Evolutionary conservation across 1,140 invertebrate genomes (phyloP).

Genomic region (Micrasema minimum): DNA sequence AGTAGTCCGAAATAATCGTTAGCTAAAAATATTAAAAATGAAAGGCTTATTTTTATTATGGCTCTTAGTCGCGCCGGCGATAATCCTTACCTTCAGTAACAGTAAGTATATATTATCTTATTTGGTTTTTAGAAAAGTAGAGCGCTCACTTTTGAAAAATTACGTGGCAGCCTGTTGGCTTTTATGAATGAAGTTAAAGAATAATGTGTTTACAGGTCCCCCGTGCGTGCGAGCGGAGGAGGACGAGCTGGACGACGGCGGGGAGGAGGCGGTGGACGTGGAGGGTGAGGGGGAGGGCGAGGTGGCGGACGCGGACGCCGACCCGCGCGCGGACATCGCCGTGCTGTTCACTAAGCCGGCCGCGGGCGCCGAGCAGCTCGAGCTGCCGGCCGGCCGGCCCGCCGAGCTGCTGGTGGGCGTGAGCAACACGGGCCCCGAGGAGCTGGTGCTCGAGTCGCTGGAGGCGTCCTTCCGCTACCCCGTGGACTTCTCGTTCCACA

Average conservation of each 20-base stretch:
- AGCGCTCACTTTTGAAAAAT: conserved; percentile 36
- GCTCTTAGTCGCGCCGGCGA: conserved; percentile 65
- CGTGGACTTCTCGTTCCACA: conserved; percentile 97
- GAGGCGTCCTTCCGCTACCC: conserved; percentile 99
- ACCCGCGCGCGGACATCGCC: conserved; percentile 88
- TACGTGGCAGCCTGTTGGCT: conserved; percentile 50
- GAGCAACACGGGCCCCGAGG: conserved; percentile 90
- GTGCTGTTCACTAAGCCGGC: conserved; percentile 91
- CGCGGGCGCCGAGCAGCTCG: conserved; percentile 56
- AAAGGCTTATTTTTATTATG: conserved; percentile 66
- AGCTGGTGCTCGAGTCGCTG: conserved; percentile 91
- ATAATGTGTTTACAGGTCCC: conserved; percentile 54
- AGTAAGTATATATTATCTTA: conserved; percentile 60
- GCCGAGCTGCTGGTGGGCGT: conserved; percentile 98
- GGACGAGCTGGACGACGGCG: conserved; percentile 81
- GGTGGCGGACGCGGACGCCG: conserved; percentile 69
- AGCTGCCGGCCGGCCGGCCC: conserved; percentile 90
- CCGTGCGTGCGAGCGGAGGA: conserved; percentile 75
- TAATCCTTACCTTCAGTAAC: conserved; percentile 64
- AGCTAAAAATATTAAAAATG: conserved; percentile 58
- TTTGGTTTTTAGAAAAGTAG: conserved; percentile 25
- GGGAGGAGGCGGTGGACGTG: conserved; percentile 78
- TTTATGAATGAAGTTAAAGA: background rate
- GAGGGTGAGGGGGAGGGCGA: conserved; percentile 73
- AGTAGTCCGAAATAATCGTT: background rate